A percentile compares a stretch with the other conserved stretches of the same genome.
These are phyloP conservation scores for Bradypodion pumilum DNA, from an alignment of 2,797 vertebrate species.

Conservation along the genomic window DNA sequence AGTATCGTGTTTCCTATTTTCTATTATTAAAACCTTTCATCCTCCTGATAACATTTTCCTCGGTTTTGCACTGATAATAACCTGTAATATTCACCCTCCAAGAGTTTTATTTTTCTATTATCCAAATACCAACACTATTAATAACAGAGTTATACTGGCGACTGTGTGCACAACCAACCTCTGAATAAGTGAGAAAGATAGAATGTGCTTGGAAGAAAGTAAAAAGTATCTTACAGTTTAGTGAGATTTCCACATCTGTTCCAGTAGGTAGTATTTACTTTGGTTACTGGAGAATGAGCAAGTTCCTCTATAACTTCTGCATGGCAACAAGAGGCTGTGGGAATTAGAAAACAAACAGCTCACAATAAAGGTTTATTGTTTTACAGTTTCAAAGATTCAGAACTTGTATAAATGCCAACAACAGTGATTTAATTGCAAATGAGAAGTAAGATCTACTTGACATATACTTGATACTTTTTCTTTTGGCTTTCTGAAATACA, in stretches of 20 bases:
- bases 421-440: background rate
- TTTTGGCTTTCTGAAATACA: background rate
- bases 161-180: background rate
- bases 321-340: slow-evolving; percentile 75
- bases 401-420: background rate
- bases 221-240: slow-evolving; percentile 70
- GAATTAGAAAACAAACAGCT: slow-evolving; percentile 52
- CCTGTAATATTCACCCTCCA: background rate
- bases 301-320: slow-evolving; percentile 71
- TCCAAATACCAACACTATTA: too few species aligned
- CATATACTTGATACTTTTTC: background rate
- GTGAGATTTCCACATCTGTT: slow-evolving; percentile 77
- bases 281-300: slow-evolving; percentile 65
- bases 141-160: background rate
- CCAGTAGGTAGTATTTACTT: slow-evolving; percentile 73
- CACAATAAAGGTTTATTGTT: slow-evolving; percentile 35
- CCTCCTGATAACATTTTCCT: background rate
- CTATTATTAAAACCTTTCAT: too few species aligned
- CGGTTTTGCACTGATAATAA: background rate
- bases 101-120: too few species aligned
- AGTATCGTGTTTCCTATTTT: too few species aligned
- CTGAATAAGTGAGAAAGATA: background rate
- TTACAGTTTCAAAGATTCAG: slow-evolving; percentile 27
- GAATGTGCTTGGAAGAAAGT: background rate
- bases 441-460: background rate